phyloP scores from a whole-genome alignment of 2,888 invertebrate genomes.

The Amiota minor region DNA sequence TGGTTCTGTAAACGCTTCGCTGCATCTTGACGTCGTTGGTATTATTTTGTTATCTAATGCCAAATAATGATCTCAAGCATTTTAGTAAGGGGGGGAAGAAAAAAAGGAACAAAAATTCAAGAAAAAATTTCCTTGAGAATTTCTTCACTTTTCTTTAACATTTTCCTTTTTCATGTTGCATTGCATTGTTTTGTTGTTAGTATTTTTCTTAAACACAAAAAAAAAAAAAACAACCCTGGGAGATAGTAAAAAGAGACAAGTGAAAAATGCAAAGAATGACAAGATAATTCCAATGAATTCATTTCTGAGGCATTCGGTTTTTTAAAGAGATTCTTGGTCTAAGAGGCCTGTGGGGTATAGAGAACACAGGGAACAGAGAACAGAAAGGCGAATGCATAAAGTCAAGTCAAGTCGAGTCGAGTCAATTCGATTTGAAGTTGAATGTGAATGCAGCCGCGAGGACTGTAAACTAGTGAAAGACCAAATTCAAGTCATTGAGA shows the following conservation, averaged over 20 bases:
- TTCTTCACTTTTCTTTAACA: too few species aligned
- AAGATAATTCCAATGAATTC: slow-evolving; percentile 24
- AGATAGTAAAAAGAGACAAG: neutral
- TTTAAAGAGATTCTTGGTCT: too few species aligned
- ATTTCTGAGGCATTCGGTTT: neutral
- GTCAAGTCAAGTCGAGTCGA: neutral
- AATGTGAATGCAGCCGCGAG: neutral
- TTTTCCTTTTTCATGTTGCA: neutral
- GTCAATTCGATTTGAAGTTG: slow-evolving; percentile 2
- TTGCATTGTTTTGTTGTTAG: slow-evolving; percentile 11
- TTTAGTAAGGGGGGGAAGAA: neutral
- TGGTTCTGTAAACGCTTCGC: neutral
- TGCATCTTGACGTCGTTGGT: slow-evolving; percentile 1
- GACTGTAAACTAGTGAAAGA: too few species aligned
- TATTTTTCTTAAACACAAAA: slow-evolving; percentile 1
- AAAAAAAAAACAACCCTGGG: neutral
- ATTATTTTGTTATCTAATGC: slow-evolving; percentile 7
- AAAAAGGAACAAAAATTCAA: neutral
- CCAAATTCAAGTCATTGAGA: slow-evolving; percentile 13
- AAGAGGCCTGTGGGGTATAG: neutral
- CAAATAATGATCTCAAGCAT: slow-evolving; percentile 15
- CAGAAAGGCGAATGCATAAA: neutral
- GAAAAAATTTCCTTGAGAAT: neutral
- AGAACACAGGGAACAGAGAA: neutral
- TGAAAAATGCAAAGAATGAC: neutral